Evolutionary conservation across 2,113 vertebrate genomes (phyloP), one percentile per base, ranked within the genome.

Genomic region (Amphiprion ocellaris): DNA sequence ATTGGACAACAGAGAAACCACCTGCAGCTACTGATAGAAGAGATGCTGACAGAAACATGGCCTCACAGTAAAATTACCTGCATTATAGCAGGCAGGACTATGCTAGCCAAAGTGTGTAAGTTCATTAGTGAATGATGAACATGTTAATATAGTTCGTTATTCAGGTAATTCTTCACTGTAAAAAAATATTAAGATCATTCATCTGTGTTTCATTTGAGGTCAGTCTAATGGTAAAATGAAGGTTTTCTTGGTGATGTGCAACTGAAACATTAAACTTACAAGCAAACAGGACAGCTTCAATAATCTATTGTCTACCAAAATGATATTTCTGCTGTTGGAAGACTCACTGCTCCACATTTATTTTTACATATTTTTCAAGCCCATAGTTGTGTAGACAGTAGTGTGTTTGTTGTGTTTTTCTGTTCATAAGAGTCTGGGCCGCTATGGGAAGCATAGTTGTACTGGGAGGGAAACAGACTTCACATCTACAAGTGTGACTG

Each of bases 121-220:
- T 19, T 52, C 23, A 15, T 59, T 23, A 56, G 59, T 5, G 21
- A 47, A 37, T 61, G 14, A 69, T 47, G 54, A 47, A 26, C 46
- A 0, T 16, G 47, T 23, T 53, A 30, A 21, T 21, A 21, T 21
- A 21, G 21, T 21, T 21, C 21, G 21, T 21, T 21, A 21, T 21
- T 21, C 21, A 21, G 21, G 21, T 21, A 21, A 21, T 21, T 21
- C 21, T 21, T 21, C 21, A 21, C 21, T 21, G 21, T 21, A 21
- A 21, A 21, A 21, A 21, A 21, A 21, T 21, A 21, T 21, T 55
- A n/a, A 11, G 21, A 33, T 46, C 33, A 54, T 79, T 53, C 44
- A 41, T 73, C 54, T 66, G n/a, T 67, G 23, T 41, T 59, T 73
- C 10, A 69, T 69, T 63, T 33, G 10, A 16, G 39, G 59, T 49